Conservation (phyloP, 2,888 invertebrate species). For the Trilocha varians region DNA sequence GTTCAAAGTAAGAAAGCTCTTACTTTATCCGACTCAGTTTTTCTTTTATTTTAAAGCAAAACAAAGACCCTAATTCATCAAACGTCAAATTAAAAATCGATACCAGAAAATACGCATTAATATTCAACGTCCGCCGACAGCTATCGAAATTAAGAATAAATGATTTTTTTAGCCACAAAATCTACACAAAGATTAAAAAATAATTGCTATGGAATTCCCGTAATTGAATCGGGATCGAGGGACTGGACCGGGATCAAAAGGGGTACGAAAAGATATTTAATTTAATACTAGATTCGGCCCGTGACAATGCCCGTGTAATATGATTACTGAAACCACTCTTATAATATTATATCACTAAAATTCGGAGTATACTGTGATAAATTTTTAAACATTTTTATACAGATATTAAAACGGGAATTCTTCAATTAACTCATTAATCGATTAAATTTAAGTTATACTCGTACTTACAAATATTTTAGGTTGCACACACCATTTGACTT, state of each 20-base stretch:
- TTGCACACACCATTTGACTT: no score
- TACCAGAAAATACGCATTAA: neutral
- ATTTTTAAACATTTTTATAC: no score
- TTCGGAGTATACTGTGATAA: no score
- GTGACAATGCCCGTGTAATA: neutral
- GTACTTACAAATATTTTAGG: no score
- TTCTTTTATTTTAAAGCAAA: no score
- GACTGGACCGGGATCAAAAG: slow-evolving; percentile 21
- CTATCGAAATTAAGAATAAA: neutral
- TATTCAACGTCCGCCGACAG: neutral
- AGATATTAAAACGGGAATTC: no score
- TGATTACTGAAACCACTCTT: neutral
- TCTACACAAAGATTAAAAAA: slow-evolving; percentile 21
- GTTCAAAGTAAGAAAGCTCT: no score
- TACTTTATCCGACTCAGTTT: neutral
- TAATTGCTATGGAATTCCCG: slow-evolving; percentile 22
- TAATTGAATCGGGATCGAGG: slow-evolving; percentile 32
- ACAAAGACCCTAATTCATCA: no score
- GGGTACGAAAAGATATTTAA: slow-evolving; percentile 18
- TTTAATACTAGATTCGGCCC: slow-evolving; percentile 14
- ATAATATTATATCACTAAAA: no score
- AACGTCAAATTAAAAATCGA: neutral
- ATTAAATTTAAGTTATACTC: no score
- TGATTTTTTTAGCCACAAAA: neutral
- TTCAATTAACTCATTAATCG: no score